Percentiles rank a stretch among this genome's conserved stretches.
Conservation (phyloP, 1,140 invertebrate genomes). For the Olivierus martensii region DNA sequence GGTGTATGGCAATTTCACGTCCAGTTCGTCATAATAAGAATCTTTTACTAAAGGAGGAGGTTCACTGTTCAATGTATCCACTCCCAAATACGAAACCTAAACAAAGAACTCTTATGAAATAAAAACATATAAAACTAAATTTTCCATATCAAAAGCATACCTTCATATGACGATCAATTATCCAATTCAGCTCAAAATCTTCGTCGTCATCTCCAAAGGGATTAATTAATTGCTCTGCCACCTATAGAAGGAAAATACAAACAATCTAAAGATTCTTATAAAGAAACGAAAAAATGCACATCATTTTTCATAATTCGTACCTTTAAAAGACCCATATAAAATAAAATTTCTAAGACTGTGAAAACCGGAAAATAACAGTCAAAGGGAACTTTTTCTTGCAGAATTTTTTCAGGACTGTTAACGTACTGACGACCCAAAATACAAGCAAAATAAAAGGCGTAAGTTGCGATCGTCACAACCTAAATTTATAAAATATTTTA, state of each 20-base stretch:
- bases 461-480: constrained; percentile 61
- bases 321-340: constrained; percentile 62
- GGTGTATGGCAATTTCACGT: constrained; percentile 45
- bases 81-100: constrained; percentile 41
- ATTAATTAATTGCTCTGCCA: constrained; percentile 54
- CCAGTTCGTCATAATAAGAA: constrained; percentile 42
- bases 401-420: constrained; percentile 27
- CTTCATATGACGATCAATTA: constrained; percentile 51
- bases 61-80: constrained; percentile 41
- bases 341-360: constrained; percentile 74
- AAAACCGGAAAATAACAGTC: constrained; percentile 91
- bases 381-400: constrained; percentile 28
- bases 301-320: constrained; percentile 20
- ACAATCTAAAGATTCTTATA: background rate
- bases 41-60: constrained; percentile 47
- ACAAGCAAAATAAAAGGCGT: constrained; percentile 54
- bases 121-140: background rate
- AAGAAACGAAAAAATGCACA: background rate
- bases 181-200: constrained; percentile 57
- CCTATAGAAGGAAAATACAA: constrained; percentile 27
- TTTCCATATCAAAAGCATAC: constrained; percentile 23
- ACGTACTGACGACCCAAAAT: constrained; percentile 57
- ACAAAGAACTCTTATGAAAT: background rate
- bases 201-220: constrained; percentile 66
- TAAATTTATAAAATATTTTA: constrained; percentile 23